phyloP scores from a whole-genome alignment of 2,113 vertebrate genomes.

The Tringa solitaria region DNA sequence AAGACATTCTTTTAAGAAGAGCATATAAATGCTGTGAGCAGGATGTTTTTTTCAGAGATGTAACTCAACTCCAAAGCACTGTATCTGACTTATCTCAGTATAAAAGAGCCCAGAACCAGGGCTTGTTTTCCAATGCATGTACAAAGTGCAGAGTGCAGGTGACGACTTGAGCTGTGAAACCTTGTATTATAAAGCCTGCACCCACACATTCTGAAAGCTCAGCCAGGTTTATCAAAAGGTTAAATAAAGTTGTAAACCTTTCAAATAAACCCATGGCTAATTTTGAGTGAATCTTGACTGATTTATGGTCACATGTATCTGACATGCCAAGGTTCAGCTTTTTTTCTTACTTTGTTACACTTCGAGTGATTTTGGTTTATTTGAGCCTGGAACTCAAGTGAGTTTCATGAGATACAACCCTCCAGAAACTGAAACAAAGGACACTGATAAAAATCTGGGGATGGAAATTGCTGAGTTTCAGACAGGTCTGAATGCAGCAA shows the following conservation, averaged over 20 bases:
- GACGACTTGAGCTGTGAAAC: slow-evolving; percentile 1
- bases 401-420: background rate
- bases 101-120: background rate
- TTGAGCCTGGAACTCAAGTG: background rate
- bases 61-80: background rate
- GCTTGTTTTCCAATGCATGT: background rate
- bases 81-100: background rate
- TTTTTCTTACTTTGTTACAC: background rate
- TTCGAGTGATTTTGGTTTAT: background rate
- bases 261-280: slow-evolving; percentile 1
- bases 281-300: slow-evolving; percentile 16
- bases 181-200: background rate
- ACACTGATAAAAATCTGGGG: background rate
- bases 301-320: background rate
- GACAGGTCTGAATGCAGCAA: background rate
- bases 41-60: background rate
- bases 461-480: background rate
- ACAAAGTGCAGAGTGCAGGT: background rate
- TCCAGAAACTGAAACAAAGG: background rate
- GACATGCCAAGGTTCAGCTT: background rate
- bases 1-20: background rate
- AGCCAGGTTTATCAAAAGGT: slow-evolving; percentile 11
- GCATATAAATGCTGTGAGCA: background rate
- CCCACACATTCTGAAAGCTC: slow-evolving; percentile 18
- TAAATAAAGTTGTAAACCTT: slow-evolving; percentile 1